A percentile compares a stretch with the other conserved stretches of the same genome.
Conservation (phyloP, 2,797 vertebrate genomes). For the Columba guinea region DNA sequence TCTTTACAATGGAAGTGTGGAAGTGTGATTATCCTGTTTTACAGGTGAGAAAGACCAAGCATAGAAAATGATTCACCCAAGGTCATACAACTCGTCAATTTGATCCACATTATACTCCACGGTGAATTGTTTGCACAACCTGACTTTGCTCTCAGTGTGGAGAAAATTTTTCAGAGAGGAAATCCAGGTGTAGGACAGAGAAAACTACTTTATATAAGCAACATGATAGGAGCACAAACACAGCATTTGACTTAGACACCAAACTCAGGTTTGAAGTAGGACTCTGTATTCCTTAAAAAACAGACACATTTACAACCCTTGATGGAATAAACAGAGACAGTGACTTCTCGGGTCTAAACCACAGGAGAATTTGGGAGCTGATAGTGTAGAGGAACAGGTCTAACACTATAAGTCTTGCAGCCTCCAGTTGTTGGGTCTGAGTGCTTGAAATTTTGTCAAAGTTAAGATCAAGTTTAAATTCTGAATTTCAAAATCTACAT, state of each 20-base stretch:
- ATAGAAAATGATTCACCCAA: not conserved
- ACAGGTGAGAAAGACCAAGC: not conserved
- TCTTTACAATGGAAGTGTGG: not conserved
- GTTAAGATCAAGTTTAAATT: not conserved
- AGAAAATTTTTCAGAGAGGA: not conserved
- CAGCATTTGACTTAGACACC: accelerated
- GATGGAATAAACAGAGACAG: accelerated
- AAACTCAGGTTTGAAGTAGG: accelerated
- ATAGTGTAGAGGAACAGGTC: not conserved
- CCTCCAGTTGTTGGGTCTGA: not conserved
- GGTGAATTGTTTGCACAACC: accelerated
- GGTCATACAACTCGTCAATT: not conserved
- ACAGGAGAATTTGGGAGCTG: not conserved
- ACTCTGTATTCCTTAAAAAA: not conserved
- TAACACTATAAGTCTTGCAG: not conserved
- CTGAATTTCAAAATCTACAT: not conserved
- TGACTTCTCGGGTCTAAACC: not conserved
- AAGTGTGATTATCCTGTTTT: not conserved
- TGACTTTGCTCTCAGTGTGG: not conserved
- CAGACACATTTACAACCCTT: accelerated
- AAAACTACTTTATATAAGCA: not conserved
- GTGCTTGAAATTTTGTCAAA: not conserved
- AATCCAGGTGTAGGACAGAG: not conserved
- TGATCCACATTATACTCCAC: not conserved
- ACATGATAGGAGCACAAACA: accelerated